These are phyloP conservation scores for Pseudomyrmex dendroicus DNA, from an alignment of 1,140 invertebrate genomes.

Conservation along the genomic window DNA sequence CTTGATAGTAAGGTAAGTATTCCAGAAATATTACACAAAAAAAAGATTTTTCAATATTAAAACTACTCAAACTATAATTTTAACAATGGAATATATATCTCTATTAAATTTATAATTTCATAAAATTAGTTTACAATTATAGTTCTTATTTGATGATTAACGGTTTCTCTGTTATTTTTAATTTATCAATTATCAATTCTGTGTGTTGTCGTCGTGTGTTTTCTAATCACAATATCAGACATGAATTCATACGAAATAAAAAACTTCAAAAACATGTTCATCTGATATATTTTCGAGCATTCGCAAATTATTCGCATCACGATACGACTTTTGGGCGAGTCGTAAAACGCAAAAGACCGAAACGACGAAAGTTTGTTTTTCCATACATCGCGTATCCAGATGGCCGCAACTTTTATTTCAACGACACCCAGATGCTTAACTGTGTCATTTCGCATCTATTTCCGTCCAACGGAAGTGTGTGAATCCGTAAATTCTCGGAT, in stretches of 20 bases:
- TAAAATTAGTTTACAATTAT: neutral
- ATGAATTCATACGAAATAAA: neutral
- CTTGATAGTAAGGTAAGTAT: neutral
- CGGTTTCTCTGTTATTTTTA: neutral
- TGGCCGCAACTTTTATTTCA: slow-evolving; percentile 73
- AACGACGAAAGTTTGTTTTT: slow-evolving; percentile 65
- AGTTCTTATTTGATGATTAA: neutral
- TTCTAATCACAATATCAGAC: neutral
- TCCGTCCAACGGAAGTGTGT: slow-evolving; percentile 64
- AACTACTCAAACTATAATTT: neutral
- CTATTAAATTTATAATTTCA: neutral
- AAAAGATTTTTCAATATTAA: neutral
- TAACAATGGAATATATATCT: no score
- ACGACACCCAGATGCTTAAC: slow-evolving; percentile 73
- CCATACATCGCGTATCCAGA: slow-evolving; percentile 68
- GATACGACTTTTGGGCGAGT: slow-evolving; percentile 31
- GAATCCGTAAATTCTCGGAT: slow-evolving; percentile 19
- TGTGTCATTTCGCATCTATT: slow-evolving; percentile 74
- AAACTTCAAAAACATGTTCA: slow-evolving; percentile 1
- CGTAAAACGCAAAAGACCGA: slow-evolving; percentile 49
- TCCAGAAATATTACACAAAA: neutral
- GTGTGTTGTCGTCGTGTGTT: no score
- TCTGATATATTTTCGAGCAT: neutral
- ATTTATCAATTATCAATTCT: neutral
- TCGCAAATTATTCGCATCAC: slow-evolving; percentile 13